Conservation (phyloP, 2,113 vertebrate genomes). For the Elephantulus edwardii region DNA sequence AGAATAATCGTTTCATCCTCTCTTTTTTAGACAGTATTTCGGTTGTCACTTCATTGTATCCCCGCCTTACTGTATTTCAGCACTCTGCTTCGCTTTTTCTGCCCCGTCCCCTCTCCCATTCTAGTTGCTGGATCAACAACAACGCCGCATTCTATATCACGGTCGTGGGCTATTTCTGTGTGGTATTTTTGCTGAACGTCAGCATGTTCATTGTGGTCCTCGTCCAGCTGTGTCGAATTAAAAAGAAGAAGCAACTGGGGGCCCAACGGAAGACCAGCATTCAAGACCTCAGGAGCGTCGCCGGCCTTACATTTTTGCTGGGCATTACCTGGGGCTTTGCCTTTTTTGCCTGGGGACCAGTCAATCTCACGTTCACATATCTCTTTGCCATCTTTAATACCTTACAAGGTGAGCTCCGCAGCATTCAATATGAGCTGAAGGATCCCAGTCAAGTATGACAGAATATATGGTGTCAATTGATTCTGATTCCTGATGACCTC, state of each 20-base stretch:
- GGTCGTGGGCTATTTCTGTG: conserved; percentile 93
- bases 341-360: conserved; percentile 94
- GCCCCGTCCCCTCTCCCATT: conserved; percentile 52
- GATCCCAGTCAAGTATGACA: no score
- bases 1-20: conserved; percentile 10
- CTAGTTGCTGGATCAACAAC: conserved; percentile 95
- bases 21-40: conserved; percentile 39
- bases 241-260: conserved; percentile 94
- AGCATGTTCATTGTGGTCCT: conserved; percentile 95
- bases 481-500: not conserved
- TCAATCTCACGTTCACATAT: conserved; percentile 91
- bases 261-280: conserved; percentile 88
- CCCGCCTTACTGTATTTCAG: not conserved
- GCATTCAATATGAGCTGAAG: not conserved
- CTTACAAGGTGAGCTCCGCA: conserved; percentile 90
- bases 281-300: conserved; percentile 91
- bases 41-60: not conserved
- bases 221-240: conserved; percentile 94
- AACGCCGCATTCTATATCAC: conserved; percentile 90
- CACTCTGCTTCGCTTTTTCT: not conserved
- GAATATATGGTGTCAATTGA: not conserved
- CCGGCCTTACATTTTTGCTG: conserved; percentile 91
- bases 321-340: conserved; percentile 98
- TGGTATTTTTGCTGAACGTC: conserved; percentile 91
- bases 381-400: conserved; percentile 96